phyloP scores from a whole-genome alignment of 2,797 vertebrate genomes.

The Aldrovandia affinis region DNA sequence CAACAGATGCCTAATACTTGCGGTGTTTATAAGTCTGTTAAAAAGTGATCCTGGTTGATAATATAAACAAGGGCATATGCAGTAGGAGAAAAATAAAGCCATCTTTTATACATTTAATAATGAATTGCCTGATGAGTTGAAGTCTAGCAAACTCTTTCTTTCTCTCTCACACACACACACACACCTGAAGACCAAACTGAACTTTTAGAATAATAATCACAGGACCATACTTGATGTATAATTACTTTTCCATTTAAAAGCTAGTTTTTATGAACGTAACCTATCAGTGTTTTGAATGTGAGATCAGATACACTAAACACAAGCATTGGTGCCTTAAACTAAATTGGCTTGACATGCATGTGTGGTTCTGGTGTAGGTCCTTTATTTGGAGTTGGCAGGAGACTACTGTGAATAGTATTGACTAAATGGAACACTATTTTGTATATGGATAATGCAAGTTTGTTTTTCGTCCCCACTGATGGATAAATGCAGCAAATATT shows the following conservation, averaged over 20 bases:
- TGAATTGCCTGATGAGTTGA: no score
- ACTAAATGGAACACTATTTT: constrained; percentile 18
- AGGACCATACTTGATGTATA: not conserved
- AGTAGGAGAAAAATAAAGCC: not conserved
- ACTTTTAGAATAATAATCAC: constrained; percentile 7
- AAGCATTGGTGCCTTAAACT: not conserved
- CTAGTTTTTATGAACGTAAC: not conserved
- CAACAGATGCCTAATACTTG: not conserved
- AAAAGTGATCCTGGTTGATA: not conserved
- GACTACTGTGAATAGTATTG: constrained; percentile 15
- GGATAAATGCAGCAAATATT: not conserved
- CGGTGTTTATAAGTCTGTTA: not conserved
- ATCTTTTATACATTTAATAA: not conserved
- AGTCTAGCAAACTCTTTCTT: not conserved
- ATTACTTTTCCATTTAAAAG: not conserved
- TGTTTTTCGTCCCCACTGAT: not conserved
- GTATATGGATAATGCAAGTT: constrained; percentile 27
- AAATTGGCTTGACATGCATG: no score
- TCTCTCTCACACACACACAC: not conserved
- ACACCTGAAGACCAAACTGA: constrained; percentile 14
- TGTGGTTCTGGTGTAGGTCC: no score
- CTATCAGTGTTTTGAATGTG: not conserved
- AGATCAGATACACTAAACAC: not conserved
- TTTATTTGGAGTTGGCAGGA: no score
- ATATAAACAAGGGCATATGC: constrained; percentile 16